Evolutionary conservation across 1,140 invertebrate genomes (phyloP).

Genomic region (Drosophila tani): DNA sequence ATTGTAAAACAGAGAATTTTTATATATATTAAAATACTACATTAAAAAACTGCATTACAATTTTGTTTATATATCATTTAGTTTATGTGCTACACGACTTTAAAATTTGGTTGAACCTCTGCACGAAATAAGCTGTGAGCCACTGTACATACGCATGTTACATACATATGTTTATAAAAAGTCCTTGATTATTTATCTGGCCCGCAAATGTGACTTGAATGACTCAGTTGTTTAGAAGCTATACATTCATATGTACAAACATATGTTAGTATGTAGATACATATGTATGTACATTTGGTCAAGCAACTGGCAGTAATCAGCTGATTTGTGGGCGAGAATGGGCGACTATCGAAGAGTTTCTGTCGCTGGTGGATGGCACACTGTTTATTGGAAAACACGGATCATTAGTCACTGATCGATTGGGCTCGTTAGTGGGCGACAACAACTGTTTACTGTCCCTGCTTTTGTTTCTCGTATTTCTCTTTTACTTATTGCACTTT

Average conservation of each 20-base stretch:
- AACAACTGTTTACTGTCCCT: constrained; percentile 30
- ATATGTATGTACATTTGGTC: constrained; percentile 2
- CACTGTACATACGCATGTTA: not conserved
- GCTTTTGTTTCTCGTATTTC: not conserved
- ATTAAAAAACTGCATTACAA: too few relatives aligned
- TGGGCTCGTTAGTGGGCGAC: constrained; percentile 23
- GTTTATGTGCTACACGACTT: too few relatives aligned
- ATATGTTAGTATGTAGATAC: not conserved
- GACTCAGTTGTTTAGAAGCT: not conserved
- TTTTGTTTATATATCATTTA: too few relatives aligned
- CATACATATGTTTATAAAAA: not conserved
- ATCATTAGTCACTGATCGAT: constrained; percentile 45
- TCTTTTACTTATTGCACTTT: constrained; percentile 19
- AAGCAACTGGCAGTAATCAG: constrained; percentile 21
- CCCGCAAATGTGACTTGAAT: not conserved
- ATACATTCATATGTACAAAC: not conserved
- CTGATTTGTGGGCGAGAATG: constrained; percentile 25
- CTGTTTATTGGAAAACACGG: not conserved
- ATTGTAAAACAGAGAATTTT: too few relatives aligned
- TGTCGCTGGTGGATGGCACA: constrained; percentile 11
- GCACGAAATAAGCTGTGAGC: too few relatives aligned
- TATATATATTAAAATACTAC: too few relatives aligned
- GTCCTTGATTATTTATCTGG: not conserved
- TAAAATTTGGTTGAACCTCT: too few relatives aligned
- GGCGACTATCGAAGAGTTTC: constrained; percentile 22